Evolutionary conservation across 1,140 invertebrate species (phyloP).

Genomic region (Drosophila sp.): DNA sequence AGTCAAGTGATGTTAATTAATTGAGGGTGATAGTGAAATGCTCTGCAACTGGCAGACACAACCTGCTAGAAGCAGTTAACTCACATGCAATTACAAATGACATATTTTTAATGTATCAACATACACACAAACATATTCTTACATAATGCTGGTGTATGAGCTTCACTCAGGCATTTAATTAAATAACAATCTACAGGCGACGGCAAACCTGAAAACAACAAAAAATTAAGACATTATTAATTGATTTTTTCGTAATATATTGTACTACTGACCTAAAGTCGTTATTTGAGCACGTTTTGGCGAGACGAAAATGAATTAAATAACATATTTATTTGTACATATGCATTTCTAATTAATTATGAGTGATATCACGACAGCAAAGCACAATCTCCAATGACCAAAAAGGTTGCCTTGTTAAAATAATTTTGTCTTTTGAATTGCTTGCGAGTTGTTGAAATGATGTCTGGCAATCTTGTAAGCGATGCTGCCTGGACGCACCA

Average conservation of each 20-base stretch:
- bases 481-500: conserved; percentile 86
- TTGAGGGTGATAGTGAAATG: conserved; percentile 67
- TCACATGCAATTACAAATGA: conserved; percentile 59
- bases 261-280: background rate
- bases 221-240: conserved; percentile 24
- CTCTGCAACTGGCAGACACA: conserved; percentile 46
- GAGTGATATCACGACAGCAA: conserved; percentile 23
- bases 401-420: conserved; percentile 48
- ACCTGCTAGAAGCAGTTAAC: conserved; percentile 61
- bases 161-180: conserved; percentile 44
- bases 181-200: conserved; percentile 23
- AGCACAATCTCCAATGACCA: background rate
- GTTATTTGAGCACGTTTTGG: background rate
- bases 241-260: conserved; percentile 40
- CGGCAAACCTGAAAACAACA: background rate
- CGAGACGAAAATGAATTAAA: background rate
- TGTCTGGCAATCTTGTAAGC: conserved; percentile 88
- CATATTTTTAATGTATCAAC: conserved; percentile 19
- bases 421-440: conserved; percentile 53
- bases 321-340: conserved; percentile 18
- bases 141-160: conserved; percentile 39
- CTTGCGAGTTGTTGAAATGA: conserved; percentile 85
- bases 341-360: conserved; percentile 27
- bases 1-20: conserved; percentile 83
- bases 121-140: conserved; percentile 20